Conservation (phyloP, 2,888 invertebrate species). For the Scelioninae gen. 2 region DNA sequence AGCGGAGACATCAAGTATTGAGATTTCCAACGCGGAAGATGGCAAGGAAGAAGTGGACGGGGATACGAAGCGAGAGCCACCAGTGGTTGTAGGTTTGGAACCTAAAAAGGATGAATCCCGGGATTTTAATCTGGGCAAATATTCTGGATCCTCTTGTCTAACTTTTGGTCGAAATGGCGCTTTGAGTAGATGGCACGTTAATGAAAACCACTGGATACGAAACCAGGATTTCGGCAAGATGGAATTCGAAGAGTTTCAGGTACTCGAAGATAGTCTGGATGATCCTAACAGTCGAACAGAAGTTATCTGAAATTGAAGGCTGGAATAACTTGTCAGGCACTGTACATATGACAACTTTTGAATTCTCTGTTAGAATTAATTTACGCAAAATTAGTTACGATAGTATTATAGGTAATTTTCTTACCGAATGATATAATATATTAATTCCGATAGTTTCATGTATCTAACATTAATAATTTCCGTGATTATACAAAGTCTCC, state of each 20-base stretch:
- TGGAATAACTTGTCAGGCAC: not conserved
- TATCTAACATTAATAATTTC: too few species aligned
- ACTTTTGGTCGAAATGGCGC: constrained; percentile 64
- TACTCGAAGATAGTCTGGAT: constrained; percentile 81
- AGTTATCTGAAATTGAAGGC: constrained; percentile 13
- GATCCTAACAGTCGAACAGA: constrained; percentile 63
- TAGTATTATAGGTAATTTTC: too few species aligned
- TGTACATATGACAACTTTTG: constrained; percentile 1
- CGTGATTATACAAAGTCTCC: too few species aligned
- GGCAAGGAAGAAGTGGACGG: constrained; percentile 53
- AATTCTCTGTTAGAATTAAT: not conserved
- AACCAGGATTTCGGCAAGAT: constrained; percentile 84
- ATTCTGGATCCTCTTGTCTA: constrained; percentile 62
- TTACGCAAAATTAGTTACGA: not conserved
- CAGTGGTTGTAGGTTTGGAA: constrained; percentile 76
- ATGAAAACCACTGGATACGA: constrained; percentile 79
- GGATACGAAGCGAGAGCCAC: constrained; percentile 71
- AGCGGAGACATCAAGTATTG: constrained; percentile 73
- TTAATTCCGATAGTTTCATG: too few species aligned
- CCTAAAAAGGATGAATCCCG: constrained; percentile 73
- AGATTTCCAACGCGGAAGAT: constrained; percentile 68
- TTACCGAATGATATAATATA: too few species aligned
- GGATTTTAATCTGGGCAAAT: constrained; percentile 71
- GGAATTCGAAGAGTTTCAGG: constrained; percentile 89
- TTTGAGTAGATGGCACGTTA: constrained; percentile 73